Conservation (phyloP, 2,113 vertebrate genomes). For the cattle (Bos taurus) region DNA sequence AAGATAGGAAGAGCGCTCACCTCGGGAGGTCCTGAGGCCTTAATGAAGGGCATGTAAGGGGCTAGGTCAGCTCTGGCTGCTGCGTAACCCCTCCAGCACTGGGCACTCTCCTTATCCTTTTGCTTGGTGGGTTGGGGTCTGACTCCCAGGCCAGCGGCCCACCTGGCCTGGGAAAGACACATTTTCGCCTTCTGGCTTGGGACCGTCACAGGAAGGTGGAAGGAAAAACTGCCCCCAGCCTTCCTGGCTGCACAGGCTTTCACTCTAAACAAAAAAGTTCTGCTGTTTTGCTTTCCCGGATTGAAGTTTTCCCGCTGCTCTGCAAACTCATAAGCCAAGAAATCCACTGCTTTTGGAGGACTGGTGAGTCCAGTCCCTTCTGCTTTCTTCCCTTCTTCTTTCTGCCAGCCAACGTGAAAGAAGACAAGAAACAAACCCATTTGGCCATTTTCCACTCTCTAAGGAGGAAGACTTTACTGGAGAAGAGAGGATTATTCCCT, state of each 20-base stretch:
- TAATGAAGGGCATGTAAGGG: too few species aligned
- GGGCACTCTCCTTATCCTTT: neutral
- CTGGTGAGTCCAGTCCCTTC: neutral
- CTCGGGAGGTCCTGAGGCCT: neutral
- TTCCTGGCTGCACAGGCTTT: neutral
- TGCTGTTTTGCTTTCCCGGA: neutral
- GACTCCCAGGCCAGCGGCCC: neutral
- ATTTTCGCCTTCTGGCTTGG: neutral
- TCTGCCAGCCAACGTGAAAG: neutral
- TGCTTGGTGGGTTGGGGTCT: neutral
- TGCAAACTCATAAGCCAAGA: neutral
- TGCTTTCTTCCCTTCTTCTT: neutral
- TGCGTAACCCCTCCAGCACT: accelerated
- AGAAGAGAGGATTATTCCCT: neutral
- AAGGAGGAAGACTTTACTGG: neutral
- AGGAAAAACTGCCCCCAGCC: neutral
- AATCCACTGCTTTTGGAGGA: neutral
- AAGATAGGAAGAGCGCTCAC: neutral
- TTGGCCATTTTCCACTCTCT: neutral
- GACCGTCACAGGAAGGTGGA: neutral
- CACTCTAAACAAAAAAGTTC: neutral
- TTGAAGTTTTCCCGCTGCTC: neutral
- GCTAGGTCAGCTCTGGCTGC: neutral
- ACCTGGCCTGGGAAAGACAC: neutral
- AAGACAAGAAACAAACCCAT: neutral